These are phyloP conservation scores for Amphibalanus amphitrite DNA, from an alignment of 1,140 invertebrate genomes.

Conservation along the genomic window DNA sequence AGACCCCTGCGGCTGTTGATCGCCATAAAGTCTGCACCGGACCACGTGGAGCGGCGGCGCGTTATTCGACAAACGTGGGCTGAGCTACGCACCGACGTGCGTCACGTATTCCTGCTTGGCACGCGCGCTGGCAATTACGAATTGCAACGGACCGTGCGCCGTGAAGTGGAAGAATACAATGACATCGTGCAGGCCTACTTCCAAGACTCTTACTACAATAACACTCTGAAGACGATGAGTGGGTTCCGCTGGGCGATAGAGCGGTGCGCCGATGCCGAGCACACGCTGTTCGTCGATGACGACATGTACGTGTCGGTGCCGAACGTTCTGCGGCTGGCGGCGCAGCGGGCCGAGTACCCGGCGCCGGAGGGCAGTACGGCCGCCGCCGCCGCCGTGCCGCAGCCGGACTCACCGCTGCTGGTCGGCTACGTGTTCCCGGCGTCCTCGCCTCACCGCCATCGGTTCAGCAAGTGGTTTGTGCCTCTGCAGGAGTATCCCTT, in stretches of 20 bases:
- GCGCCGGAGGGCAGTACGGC: neutral
- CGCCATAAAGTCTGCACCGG: neutral
- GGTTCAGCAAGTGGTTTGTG: constrained; percentile 70
- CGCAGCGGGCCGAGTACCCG: constrained; percentile 12
- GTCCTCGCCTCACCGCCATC: constrained; percentile 54
- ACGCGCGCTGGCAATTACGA: constrained; percentile 2
- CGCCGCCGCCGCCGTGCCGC: neutral
- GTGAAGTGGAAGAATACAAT: constrained; percentile 18
- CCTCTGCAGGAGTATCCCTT: constrained; percentile 66
- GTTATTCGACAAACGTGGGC: constrained; percentile 24
- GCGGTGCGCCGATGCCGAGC: constrained; percentile 22
- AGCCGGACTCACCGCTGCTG: constrained; percentile 5
- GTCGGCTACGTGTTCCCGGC: constrained; percentile 24
- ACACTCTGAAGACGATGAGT: constrained; percentile 25
- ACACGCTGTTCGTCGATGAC: constrained; percentile 24
- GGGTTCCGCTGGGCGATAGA: constrained; percentile 22
- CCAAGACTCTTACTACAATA: constrained; percentile 26
- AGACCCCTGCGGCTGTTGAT: neutral
- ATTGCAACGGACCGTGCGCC: constrained; percentile 17
- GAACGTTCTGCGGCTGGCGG: constrained; percentile 21
- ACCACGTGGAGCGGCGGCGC: constrained; percentile 18
- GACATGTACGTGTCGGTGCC: constrained; percentile 25
- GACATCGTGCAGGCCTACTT: constrained; percentile 26
- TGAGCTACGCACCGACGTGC: constrained; percentile 19
- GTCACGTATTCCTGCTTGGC: constrained; percentile 22